Conservation (phyloP, 2,797 vertebrate genomes). For the Phataginus tetradactyla region DNA sequence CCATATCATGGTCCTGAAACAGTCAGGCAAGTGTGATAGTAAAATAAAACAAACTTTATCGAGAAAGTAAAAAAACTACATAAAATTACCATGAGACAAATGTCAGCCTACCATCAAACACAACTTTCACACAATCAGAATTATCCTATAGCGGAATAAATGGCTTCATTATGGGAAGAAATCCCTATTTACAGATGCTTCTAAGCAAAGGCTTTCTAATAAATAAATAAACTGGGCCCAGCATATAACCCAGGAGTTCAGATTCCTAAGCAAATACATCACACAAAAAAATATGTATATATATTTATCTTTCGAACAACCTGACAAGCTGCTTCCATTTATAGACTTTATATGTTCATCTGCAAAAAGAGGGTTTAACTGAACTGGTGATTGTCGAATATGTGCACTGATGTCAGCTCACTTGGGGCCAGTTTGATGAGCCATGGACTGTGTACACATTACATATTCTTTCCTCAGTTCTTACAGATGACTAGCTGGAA, state of each 20-base stretch:
- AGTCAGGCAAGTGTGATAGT: not conserved
- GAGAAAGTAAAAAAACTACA: constrained; percentile 20
- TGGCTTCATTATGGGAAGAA: not conserved
- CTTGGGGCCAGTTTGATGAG: not conserved
- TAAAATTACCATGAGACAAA: not conserved
- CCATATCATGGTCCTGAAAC: not conserved
- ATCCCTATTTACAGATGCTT: not conserved
- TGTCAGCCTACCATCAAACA: not conserved
- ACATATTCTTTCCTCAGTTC: not conserved
- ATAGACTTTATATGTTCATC: not conserved
- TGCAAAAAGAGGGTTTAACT: not conserved
- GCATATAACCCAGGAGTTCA: not conserved
- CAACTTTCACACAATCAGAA: constrained; percentile 19
- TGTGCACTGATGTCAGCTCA: not conserved
- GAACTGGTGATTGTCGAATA: not conserved
- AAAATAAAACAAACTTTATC: constrained; percentile 16
- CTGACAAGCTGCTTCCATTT: not conserved
- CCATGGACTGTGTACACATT: not conserved
- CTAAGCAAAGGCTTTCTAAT: not conserved
- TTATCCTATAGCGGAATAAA: not conserved
- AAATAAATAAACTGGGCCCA: not conserved
- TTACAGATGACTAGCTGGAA: not conserved
- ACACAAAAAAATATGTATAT: not conserved
- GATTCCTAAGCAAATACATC: not conserved
- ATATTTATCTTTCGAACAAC: not conserved